These are phyloP conservation scores for Geotrupes spiniger DNA, from an alignment of 2,888 invertebrate genomes.

Conservation along the genomic window DNA sequence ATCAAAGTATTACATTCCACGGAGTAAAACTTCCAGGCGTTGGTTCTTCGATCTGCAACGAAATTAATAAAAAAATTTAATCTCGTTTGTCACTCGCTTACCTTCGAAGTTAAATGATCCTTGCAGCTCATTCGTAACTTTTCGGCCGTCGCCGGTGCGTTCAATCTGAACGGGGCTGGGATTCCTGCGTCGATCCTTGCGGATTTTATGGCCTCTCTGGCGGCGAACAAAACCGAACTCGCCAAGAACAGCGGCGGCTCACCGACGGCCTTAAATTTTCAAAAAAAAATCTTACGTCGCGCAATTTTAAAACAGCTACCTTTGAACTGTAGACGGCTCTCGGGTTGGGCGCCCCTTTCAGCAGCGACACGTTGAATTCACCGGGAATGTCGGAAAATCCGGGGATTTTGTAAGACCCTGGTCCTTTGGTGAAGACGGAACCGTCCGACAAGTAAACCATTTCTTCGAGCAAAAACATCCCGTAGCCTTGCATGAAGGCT, in stretches of 20 bases:
- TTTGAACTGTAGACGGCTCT: conserved; percentile 94
- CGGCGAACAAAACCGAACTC: conserved; percentile 84
- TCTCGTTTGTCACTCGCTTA: not conserved
- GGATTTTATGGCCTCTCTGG: conserved; percentile 80
- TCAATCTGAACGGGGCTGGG: conserved; percentile 58
- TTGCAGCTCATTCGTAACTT: conserved; percentile 86
- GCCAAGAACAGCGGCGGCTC: conserved; percentile 94
- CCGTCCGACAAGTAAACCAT: conserved; percentile 83
- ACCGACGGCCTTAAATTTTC: conserved; percentile 75
- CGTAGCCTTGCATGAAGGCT: conserved; percentile 92
- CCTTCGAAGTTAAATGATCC: conserved; percentile 78
- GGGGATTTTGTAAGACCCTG: conserved; percentile 92
- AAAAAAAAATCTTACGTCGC: not conserved
- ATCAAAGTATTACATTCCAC: conserved; percentile 64
- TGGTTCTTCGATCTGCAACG: conserved; percentile 58
- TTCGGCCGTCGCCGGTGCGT: conserved; percentile 86
- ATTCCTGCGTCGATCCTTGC: conserved; percentile 70
- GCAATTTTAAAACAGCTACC: conserved; percentile 53
- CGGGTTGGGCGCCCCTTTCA: conserved; percentile 88
- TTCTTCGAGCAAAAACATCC: conserved; percentile 88
- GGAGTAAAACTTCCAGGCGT: conserved; percentile 57
- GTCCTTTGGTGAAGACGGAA: conserved; percentile 78
- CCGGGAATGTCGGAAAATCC: conserved; percentile 89
- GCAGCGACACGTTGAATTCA: conserved; percentile 87
- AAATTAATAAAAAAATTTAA: conserved; percentile 20